These are phyloP conservation scores for Drosophila melanosoma DNA, from an alignment of 2,888 invertebrate genomes.

Conservation along the genomic window DNA sequence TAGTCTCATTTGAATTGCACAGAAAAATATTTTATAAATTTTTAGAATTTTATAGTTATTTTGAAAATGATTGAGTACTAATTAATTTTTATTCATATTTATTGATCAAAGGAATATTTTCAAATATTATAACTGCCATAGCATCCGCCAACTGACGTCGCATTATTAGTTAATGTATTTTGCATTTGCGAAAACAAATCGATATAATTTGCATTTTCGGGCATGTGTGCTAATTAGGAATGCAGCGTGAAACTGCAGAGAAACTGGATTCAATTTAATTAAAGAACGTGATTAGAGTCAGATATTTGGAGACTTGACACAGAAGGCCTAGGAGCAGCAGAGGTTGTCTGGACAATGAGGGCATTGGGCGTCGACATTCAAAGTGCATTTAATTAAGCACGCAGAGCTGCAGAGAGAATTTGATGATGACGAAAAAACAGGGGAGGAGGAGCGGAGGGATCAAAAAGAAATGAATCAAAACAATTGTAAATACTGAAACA, in stretches of 20 bases:
- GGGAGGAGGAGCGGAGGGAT: background rate
- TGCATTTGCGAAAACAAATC: constrained; percentile 28
- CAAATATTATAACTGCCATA: background rate
- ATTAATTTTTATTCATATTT: background rate
- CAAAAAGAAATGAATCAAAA: constrained; percentile 80
- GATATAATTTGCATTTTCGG: constrained; percentile 27
- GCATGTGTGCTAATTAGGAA: constrained; percentile 36
- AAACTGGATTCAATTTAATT: constrained; percentile 62
- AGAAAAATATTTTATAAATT: background rate
- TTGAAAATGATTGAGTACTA: background rate
- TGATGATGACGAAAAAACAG: background rate
- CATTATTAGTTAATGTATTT: constrained; percentile 39
- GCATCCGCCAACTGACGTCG: background rate
- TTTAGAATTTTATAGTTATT: background rate
- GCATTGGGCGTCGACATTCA: constrained; percentile 62
- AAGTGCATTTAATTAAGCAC: constrained; percentile 81
- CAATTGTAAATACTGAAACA: constrained; percentile 82
- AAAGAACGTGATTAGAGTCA: constrained; percentile 49
- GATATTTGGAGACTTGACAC: constrained; percentile 20
- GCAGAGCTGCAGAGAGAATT: constrained; percentile 15
- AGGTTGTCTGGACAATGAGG: constrained; percentile 44
- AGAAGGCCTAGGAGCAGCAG: constrained; percentile 57
- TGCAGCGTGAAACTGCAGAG: constrained; percentile 46
- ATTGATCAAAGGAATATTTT: background rate
- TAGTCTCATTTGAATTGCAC: background rate